A percentile compares a stretch with the other conserved stretches of the same genome.
Conservation (phyloP, 2,113 vertebrate genomes). For the Okapia johnstoni region DNA sequence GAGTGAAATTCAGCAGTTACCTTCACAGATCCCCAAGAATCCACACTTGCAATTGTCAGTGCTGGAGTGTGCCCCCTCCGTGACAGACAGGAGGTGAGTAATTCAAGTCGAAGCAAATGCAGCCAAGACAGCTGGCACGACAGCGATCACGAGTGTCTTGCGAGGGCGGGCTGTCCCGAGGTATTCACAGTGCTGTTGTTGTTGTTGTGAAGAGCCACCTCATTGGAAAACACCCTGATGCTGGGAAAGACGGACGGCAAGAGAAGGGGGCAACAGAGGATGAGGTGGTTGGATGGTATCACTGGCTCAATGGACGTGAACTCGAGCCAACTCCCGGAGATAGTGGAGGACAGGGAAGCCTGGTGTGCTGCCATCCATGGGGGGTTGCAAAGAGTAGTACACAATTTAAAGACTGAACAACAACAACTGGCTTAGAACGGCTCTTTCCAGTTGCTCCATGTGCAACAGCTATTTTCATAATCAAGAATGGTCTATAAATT, state of each 20-base stretch:
- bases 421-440: not conserved
- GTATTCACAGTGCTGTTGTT: fast-evolving
- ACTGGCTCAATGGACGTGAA: not conserved
- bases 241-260: not conserved
- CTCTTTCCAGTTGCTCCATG: too few relatives aligned
- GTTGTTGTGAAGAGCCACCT: not conserved
- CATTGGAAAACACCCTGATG: not conserved
- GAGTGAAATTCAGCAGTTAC: not conserved
- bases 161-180: not conserved
- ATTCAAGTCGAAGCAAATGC: not conserved
- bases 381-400: not conserved
- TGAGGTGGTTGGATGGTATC: not conserved
- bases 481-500: not conserved
- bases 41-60: not conserved
- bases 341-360: not conserved
- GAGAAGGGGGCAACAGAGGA: not conserved
- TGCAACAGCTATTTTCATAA: not conserved
- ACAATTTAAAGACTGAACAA: not conserved
- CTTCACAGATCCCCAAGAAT: not conserved
- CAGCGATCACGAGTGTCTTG: fast-evolving
- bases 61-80: fast-evolving
- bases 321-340: not conserved
- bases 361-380: fast-evolving
- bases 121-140: not conserved
- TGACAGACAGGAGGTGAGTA: not conserved